Conservation (phyloP, 2,113 vertebrate species). For the Cyphomyrus discorhynchus region DNA sequence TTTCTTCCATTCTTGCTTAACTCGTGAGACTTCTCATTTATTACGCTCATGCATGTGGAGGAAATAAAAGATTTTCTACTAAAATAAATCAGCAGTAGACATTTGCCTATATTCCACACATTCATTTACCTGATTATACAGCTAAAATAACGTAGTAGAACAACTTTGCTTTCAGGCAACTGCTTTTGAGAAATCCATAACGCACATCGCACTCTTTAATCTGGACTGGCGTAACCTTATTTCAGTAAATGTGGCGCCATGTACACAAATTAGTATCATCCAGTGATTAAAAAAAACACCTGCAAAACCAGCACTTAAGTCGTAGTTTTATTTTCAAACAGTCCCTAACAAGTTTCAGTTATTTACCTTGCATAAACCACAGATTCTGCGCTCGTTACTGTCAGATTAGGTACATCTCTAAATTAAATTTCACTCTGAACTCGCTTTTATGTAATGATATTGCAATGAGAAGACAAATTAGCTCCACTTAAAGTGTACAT, state of each 20-base stretch:
- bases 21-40: neutral
- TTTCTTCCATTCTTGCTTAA: neutral
- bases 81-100: neutral
- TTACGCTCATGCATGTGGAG: neutral
- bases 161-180: neutral
- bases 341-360: neutral
- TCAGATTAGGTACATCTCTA: neutral
- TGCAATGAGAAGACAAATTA: neutral
- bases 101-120: neutral
- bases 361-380: neutral
- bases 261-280: neutral
- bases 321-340: neutral
- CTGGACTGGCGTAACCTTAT: neutral
- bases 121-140: neutral
- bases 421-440: neutral
- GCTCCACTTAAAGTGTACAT: neutral
- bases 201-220: neutral
- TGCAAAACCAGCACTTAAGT: neutral
- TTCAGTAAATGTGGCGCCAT: neutral
- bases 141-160: neutral
- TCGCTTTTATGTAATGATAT: neutral
- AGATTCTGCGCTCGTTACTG: neutral
- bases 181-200: neutral
- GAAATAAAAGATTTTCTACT: neutral
- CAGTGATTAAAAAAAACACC: neutral